Evolutionary conservation across 1,140 invertebrate genomes (phyloP), one percentile per base, ranked within the genome.

Genomic region (Drosophila trapezifrons): DNA sequence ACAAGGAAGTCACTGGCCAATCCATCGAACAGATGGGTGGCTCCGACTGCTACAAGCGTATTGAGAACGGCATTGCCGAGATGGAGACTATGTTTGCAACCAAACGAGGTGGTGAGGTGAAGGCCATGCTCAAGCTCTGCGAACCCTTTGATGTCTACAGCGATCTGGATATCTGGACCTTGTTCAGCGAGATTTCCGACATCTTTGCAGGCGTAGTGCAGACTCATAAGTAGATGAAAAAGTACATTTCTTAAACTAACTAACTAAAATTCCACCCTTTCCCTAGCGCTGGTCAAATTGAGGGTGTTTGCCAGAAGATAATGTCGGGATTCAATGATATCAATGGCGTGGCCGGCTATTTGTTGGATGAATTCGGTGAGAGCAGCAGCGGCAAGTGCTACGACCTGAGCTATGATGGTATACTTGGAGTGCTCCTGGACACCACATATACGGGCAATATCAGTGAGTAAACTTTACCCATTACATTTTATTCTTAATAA

Each of bases 1-100:
- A 92, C 71, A 92, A 92, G 52, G 91, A 92, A 69, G 59, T 92
- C 15, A 92, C 86, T n/a, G 90, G 90, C 0, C 69, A 89, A 45
- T 91, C 91, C 1, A 90, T 92, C 10, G 13, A 43, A 1, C 18
- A 72, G 17, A 79, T 92, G 59, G 93, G 93, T 3, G 93, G 93
- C 13, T 71, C 92, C 8, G 79, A 92, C 40, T 94, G 93, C 45
- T 92, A 93, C 49, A 76, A 90, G 0, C 92, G 90, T 1, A 93
- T 94, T 51, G 78, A 92, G 67, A 91, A 93, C 81, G 93, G 90
- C 78, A 91, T 93, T 69, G 57, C 93, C 80, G 59, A 93, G 90
- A 52, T 93, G 91, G 71, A 92, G 90, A 38, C 92, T 78, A 60
- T 93, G 83, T 62, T 93, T 85, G 35, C 66, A 0, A 52, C 58